Percentiles rank a stretch among this genome's conserved stretches.
Evolutionary conservation across 2,113 vertebrate species (phyloP).

Genomic region (Pedionomus torquatus): DNA sequence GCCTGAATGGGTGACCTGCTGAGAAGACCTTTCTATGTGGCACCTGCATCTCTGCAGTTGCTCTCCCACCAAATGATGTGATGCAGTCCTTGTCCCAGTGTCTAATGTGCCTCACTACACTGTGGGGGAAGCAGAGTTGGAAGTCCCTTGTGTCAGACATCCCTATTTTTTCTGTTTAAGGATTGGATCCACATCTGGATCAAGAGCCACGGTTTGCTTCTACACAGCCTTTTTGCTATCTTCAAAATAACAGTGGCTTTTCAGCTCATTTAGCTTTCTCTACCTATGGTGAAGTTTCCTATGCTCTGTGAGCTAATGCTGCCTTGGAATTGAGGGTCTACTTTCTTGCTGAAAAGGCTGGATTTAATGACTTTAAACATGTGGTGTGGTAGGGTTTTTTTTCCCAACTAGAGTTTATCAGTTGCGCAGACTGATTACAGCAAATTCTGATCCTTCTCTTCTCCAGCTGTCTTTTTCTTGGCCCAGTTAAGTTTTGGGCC

Average conservation of each 20-base stretch:
- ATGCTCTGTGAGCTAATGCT: not conserved
- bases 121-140: not conserved
- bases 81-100: not conserved
- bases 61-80: not conserved
- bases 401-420: not conserved
- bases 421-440: not conserved
- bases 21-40: not conserved
- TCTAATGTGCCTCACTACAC: not conserved
- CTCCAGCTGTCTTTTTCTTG: not conserved
- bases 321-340: not conserved
- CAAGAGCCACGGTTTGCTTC: not conserved
- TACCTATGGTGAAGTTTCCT: not conserved
- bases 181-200: not conserved
- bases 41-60: not conserved
- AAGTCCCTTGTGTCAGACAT: not conserved
- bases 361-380: not conserved
- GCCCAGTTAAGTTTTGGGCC: not conserved
- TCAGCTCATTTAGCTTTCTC: not conserved
- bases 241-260: not conserved
- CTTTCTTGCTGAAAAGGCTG: not conserved
- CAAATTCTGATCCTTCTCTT: not conserved
- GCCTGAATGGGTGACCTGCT: not conserved
- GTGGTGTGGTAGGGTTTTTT: not conserved
- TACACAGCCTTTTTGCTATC: not conserved
- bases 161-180: not conserved